Percentiles rank a stretch among this genome's conserved stretches.
Conservation (phyloP, 2,888 invertebrate genomes). For the Perdita meconis region DNA sequence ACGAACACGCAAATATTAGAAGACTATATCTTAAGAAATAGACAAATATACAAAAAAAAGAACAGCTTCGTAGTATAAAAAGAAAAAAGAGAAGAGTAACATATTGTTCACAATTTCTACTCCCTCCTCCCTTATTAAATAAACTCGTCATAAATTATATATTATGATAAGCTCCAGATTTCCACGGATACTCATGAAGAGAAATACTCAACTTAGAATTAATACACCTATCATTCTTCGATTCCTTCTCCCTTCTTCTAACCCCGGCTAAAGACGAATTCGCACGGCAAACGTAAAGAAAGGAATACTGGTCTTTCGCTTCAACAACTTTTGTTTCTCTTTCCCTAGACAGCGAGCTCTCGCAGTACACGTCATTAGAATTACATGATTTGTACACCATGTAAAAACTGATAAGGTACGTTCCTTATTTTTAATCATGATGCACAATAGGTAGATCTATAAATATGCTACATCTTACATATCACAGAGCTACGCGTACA, state of each 20-base stretch:
- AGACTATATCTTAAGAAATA: constrained; percentile 32
- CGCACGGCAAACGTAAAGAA: constrained; percentile 39
- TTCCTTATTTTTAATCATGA: constrained; percentile 78
- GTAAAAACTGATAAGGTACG: constrained; percentile 78
- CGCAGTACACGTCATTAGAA: constrained; percentile 72
- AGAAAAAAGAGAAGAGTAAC: constrained; percentile 1
- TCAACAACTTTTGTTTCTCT: constrained; percentile 36
- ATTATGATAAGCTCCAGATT: constrained; percentile 20
- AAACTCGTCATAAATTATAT: constrained; percentile 29
- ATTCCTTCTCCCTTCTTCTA: constrained; percentile 5
- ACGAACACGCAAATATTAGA: constrained; percentile 42
- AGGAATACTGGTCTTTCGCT: constrained; percentile 57
- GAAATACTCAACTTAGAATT: constrained; percentile 31
- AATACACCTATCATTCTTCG: constrained; percentile 34
- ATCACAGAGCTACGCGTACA: constrained; percentile 85
- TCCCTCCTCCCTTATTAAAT: constrained; percentile 13
- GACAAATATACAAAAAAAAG: constrained; percentile 45
- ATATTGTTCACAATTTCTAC: constrained; percentile 6
- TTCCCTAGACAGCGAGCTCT: constrained; percentile 54
- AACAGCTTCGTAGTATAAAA: constrained; percentile 18
- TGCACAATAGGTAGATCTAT: constrained; percentile 80
- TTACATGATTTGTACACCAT: constrained; percentile 78
- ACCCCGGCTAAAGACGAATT: constrained; percentile 38
- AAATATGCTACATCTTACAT: constrained; percentile 84
- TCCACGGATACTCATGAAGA: constrained; percentile 22